These are phyloP conservation scores for Marasmarcha lunaedactyla DNA, from an alignment of 2,888 invertebrate species.

Conservation along the genomic window DNA sequence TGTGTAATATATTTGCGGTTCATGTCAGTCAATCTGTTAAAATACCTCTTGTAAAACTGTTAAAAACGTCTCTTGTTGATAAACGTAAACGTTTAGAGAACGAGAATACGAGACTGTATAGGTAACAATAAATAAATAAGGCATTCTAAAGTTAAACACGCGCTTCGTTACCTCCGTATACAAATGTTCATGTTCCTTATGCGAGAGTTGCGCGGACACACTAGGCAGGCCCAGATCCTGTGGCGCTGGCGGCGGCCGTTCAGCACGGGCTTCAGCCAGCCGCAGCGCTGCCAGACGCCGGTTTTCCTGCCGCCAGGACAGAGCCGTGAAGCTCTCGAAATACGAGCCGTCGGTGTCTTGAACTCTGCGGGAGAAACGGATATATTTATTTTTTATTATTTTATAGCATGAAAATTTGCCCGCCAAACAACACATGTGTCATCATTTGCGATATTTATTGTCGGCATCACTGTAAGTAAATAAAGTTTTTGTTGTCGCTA, in stretches of 20 bases:
- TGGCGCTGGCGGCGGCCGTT: slow-evolving; percentile 73
- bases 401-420: no score
- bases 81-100: no score
- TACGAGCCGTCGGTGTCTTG: slow-evolving; percentile 95
- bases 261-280: slow-evolving; percentile 80
- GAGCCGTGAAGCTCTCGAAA: slow-evolving; percentile 93
- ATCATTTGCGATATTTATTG: no score
- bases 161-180: slow-evolving; percentile 47
- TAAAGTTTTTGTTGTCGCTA: no score
- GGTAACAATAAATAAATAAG: not conserved
- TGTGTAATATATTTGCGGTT: no score
- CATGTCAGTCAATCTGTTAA: no score
- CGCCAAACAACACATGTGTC: no score
- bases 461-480: no score
- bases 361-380: slow-evolving; percentile 75
- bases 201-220: slow-evolving; percentile 79
- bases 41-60: no score
- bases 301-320: slow-evolving; percentile 94
- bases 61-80: no score
- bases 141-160: no score
- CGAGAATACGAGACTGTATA: no score
- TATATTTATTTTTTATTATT: not conserved
- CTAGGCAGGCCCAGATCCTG: slow-evolving; percentile 78
- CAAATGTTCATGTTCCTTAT: slow-evolving; percentile 61
- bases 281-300: slow-evolving; percentile 82